These are phyloP conservation scores for Pheosia tremula DNA, from an alignment of 2,888 invertebrate species.

Conservation along the genomic window DNA sequence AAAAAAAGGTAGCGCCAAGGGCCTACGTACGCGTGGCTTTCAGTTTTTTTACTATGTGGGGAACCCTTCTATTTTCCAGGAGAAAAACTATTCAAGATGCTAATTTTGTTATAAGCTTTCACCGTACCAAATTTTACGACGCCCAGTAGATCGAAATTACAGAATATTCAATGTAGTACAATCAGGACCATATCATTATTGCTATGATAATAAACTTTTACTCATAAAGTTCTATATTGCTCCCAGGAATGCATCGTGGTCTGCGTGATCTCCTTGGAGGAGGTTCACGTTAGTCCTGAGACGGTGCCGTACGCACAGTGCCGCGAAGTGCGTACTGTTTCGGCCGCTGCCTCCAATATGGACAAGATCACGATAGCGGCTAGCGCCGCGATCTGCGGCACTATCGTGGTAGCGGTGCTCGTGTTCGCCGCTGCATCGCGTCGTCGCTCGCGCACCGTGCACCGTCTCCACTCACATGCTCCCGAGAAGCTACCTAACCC, in stretches of 20 bases:
- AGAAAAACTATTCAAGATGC: too few relatives aligned
- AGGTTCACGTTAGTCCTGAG: slow-evolving; percentile 93
- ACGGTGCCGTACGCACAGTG: slow-evolving; percentile 94
- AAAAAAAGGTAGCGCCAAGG: too few relatives aligned
- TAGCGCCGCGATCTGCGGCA: slow-evolving; percentile 96
- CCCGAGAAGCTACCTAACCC: slow-evolving; percentile 90
- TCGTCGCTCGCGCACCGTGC: slow-evolving; percentile 90
- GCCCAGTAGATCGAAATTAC: too few relatives aligned
- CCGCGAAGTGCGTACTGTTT: slow-evolving; percentile 94
- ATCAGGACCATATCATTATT: too few relatives aligned
- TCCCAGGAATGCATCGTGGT: slow-evolving; percentile 95
- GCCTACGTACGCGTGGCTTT: too few relatives aligned
- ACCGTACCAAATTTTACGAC: too few relatives aligned
- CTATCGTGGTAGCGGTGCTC: slow-evolving; percentile 95
- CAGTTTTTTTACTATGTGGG: too few relatives aligned
- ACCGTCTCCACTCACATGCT: slow-evolving; percentile 88
- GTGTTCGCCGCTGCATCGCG: slow-evolving; percentile 95
- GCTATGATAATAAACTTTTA: too few relatives aligned
- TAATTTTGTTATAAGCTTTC: too few relatives aligned
- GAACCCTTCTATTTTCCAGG: too few relatives aligned
- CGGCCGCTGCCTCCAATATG: slow-evolving; percentile 94
- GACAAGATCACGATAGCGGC: slow-evolving; percentile 98
- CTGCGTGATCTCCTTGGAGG: slow-evolving; percentile 95
- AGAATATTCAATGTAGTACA: too few relatives aligned
- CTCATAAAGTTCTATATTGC: slow-evolving; percentile 9